Conservation (phyloP, 2,888 invertebrate genomes). For the Phoenoteleia sp. region DNA sequence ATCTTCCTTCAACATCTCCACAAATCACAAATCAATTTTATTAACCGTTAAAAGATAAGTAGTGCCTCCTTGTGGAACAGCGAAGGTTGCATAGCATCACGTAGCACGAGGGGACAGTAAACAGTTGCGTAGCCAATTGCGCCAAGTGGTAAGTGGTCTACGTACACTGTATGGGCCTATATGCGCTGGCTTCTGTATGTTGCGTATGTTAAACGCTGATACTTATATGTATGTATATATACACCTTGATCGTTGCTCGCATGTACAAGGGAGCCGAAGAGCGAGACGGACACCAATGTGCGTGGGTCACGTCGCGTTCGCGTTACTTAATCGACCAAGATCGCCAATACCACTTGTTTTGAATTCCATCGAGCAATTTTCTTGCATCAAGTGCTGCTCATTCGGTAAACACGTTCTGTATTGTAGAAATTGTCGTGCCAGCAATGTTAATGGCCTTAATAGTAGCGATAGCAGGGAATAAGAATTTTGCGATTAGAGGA, state of each 20-base stretch:
- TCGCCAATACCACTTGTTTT: slow-evolving; percentile 70
- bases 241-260: slow-evolving; percentile 9
- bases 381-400: slow-evolving; percentile 55
- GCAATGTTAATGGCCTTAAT: slow-evolving; percentile 54
- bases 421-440: slow-evolving; percentile 58
- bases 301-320: slow-evolving; percentile 71
- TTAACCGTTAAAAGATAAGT: slow-evolving; percentile 70
- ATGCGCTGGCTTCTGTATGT: slow-evolving; percentile 76
- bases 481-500: slow-evolving; percentile 17
- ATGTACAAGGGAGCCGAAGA: slow-evolving; percentile 24
- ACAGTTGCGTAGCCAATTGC: slow-evolving; percentile 85
- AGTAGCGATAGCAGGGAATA: slow-evolving; percentile 16
- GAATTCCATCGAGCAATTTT: slow-evolving; percentile 68
- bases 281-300: slow-evolving; percentile 61
- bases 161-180: slow-evolving; percentile 67
- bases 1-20: slow-evolving; percentile 1
- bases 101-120: slow-evolving; percentile 85
- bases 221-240: slow-evolving; percentile 48
- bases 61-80: slow-evolving; percentile 69
- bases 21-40: slow-evolving; percentile 53
- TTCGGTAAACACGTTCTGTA: slow-evolving; percentile 62
- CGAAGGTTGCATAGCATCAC: slow-evolving; percentile 84
- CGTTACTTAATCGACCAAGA: slow-evolving; percentile 70
- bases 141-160: slow-evolving; percentile 84
- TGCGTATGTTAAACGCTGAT: slow-evolving; percentile 72